phyloP scores from a whole-genome alignment of 92 coral and sea anemone species.

The Anthopleura xanthogrammica region DNA sequence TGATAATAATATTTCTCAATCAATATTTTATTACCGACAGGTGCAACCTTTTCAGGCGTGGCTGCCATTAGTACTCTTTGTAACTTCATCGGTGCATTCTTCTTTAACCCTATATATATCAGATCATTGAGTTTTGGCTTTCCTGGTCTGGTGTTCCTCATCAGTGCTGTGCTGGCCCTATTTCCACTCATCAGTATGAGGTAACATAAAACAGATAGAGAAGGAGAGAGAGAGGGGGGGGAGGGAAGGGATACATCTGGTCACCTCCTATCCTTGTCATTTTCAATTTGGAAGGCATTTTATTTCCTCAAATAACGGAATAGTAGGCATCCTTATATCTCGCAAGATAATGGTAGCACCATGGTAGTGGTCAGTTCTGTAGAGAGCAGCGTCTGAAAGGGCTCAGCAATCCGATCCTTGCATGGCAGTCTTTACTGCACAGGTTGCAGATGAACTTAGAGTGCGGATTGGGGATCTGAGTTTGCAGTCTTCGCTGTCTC shows the following conservation, averaged over 20 bases:
- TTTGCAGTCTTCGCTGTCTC: too few species aligned
- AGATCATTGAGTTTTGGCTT: conserved; percentile 58
- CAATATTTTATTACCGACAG: conserved; percentile 20
- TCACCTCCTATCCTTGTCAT: too few species aligned
- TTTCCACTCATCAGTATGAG: conserved; percentile 61
- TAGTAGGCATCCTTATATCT: background rate
- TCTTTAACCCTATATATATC: conserved; percentile 69
- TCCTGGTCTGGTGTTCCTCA: conserved; percentile 71
- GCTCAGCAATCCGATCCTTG: too few species aligned
- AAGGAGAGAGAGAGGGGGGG: background rate
- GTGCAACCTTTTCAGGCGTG: conserved; percentile 72
- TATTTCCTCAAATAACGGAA: too few species aligned
- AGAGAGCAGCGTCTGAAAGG: background rate
- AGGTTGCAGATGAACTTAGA: too few species aligned
- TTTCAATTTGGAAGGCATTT: too few species aligned
- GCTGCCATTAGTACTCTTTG: conserved; percentile 68
- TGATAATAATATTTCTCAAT: background rate
- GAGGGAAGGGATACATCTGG: background rate
- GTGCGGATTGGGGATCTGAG: too few species aligned
- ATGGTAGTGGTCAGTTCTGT: background rate
- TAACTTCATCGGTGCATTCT: conserved; percentile 66
- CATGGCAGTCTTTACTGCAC: too few species aligned
- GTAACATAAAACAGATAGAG: conserved; percentile 24
- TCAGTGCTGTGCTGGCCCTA: conserved; percentile 49
- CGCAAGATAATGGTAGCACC: too few species aligned